phyloP scores from a whole-genome alignment of 2,113 vertebrate genomes.

The Speoplatyrhinus poulsoni region DNA sequence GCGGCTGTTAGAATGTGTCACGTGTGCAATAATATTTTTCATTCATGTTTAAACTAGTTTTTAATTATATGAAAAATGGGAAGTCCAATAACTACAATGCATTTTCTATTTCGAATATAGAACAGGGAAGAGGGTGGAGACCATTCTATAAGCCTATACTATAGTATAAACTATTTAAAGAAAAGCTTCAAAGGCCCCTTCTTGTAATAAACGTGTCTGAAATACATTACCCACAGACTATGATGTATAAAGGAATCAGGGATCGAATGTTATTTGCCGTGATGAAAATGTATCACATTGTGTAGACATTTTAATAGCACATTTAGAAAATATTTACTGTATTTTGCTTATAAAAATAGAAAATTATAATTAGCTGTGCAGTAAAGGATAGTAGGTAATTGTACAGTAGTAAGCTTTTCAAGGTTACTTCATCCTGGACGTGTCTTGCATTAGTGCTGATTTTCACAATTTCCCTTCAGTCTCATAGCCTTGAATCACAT shows the following conservation, averaged over 20 bases:
- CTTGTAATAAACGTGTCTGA: background rate
- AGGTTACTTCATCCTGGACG: slow-evolving; percentile 54
- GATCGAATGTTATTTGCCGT: too few relatives aligned
- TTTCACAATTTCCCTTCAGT: background rate
- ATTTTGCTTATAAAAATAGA: background rate
- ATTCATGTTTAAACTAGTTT: too few relatives aligned
- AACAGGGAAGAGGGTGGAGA: too few relatives aligned
- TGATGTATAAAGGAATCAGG: too few relatives aligned
- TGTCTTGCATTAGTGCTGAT: slow-evolving; percentile 25
- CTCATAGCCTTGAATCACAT: slow-evolving; percentile 30
- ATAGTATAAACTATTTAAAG: background rate
- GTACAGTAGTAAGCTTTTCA: too few relatives aligned
- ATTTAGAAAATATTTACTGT: too few relatives aligned
- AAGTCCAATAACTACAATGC: background rate
- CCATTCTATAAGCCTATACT: background rate
- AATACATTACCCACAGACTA: too few relatives aligned
- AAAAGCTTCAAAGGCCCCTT: background rate
- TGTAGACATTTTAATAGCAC: too few relatives aligned
- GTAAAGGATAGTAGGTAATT: background rate
- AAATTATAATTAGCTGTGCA: background rate
- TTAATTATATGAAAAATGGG: too few relatives aligned
- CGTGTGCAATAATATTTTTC: too few relatives aligned
- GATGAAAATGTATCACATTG: too few relatives aligned
- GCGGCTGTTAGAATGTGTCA: background rate
- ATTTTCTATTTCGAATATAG: background rate